A percentile compares a stretch with the other conserved stretches of the same genome.
Evolutionary conservation across 2,888 invertebrate species (phyloP).

Genomic region (Sarcophaga subvicina): DNA sequence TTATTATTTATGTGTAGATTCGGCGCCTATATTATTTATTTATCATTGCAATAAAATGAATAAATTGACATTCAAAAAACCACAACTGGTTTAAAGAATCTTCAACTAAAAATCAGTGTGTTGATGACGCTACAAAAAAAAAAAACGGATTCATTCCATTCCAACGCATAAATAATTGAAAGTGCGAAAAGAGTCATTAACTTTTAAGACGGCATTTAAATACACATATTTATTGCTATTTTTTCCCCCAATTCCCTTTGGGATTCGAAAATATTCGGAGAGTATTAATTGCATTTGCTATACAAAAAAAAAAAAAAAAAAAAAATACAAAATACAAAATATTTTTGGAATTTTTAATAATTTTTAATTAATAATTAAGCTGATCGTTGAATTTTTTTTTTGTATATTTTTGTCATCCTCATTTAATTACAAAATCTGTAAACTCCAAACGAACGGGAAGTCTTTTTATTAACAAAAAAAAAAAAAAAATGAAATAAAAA

Average conservation of each 20-base stretch:
- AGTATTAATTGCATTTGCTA: no score
- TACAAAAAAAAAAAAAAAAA: no score
- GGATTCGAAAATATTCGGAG: no score
- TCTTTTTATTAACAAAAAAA: background rate
- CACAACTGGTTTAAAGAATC: slow-evolving; percentile 9
- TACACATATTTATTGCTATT: slow-evolving; percentile 14
- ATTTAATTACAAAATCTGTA: background rate
- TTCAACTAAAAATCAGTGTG: no score
- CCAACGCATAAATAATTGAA: slow-evolving; percentile 9
- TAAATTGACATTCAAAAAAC: background rate
- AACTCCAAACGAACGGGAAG: background rate
- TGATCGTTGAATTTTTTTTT: background rate
- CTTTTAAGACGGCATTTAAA: slow-evolving; percentile 18
- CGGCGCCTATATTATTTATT: slow-evolving; percentile 30
- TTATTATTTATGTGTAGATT: slow-evolving; percentile 7
- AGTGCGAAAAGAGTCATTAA: slow-evolving; percentile 39
- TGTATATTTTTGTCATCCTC: background rate
- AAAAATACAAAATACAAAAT: no score
- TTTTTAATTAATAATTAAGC: no score
- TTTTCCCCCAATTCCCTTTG: background rate
- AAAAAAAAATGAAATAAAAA: background rate
- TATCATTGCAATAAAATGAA: no score
- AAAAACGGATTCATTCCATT: no score
- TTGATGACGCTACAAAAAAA: no score
- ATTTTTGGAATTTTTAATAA: no score